A percentile compares a stretch with the other conserved stretches of the same genome.
Conservation (phyloP, 1,140 invertebrate genomes). For the Drosophila eugracilis region DNA sequence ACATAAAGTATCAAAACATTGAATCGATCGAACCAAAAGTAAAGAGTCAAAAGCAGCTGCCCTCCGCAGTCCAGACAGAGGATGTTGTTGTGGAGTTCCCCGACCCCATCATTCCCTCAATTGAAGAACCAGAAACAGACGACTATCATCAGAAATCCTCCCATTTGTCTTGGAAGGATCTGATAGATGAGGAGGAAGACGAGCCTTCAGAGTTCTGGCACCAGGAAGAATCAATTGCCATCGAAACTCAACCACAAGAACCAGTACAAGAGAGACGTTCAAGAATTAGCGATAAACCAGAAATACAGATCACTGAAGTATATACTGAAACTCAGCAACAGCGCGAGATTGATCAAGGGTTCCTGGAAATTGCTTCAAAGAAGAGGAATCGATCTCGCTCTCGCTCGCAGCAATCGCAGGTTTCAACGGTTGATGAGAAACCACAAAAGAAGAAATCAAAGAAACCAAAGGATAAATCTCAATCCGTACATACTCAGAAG, state of each 20-base stretch:
- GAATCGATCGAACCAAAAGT: conserved; percentile 7
- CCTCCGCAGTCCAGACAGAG: conserved; percentile 5
- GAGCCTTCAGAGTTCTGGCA: conserved; percentile 34
- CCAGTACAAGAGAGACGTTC: conserved; percentile 49
- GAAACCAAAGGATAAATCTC: conserved; percentile 52
- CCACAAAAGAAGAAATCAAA: conserved; percentile 62
- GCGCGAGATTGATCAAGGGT: conserved; percentile 61
- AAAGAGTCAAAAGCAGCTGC: background rate
- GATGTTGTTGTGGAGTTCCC: conserved; percentile 47
- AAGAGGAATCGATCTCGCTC: conserved; percentile 72
- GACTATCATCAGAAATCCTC: conserved; percentile 40
- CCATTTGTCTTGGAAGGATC: conserved; percentile 67
- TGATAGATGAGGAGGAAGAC: conserved; percentile 67
- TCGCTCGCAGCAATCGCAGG: conserved; percentile 70
- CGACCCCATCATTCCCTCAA: conserved; percentile 47
- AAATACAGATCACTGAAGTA: conserved; percentile 61
- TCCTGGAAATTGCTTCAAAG: conserved; percentile 65
- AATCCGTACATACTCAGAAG: background rate
- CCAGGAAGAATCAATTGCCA: conserved; percentile 7
- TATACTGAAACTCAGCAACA: conserved; percentile 14
- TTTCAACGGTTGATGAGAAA: conserved; percentile 52
- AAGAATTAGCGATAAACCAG: conserved; percentile 49
- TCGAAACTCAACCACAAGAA: background rate
- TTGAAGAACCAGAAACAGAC: background rate
- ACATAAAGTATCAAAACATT: conserved; percentile 58